A percentile compares a stretch with the other conserved stretches of the same genome.
phyloP scores from a whole-genome alignment of 2,888 invertebrate genomes.

The Stictocephala bisonia region DNA sequence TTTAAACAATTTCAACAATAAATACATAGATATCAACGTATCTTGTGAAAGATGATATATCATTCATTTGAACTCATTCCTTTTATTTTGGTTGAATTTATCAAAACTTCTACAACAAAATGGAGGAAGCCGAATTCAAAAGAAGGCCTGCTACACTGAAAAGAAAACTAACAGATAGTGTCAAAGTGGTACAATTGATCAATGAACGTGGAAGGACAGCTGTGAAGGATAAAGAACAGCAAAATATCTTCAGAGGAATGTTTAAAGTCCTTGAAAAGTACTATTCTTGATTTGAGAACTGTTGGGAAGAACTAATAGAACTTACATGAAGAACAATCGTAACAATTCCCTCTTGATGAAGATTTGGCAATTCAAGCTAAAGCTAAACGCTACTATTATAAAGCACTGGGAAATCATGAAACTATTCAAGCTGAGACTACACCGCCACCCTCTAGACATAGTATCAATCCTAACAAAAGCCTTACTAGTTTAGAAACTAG shows the following conservation, averaged over 20 bases:
- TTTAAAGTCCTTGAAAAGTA: conserved; percentile 15
- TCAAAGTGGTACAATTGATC: conserved; percentile 9
- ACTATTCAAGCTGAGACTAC: background rate
- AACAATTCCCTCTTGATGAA: background rate
- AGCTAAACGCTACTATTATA: conserved; percentile 20
- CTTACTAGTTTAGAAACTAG: background rate
- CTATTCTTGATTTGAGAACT: background rate
- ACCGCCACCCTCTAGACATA: background rate
- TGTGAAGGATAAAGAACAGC: background rate
- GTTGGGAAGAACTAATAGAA: conserved; percentile 28
- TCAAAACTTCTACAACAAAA: background rate
- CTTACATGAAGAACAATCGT: background rate
- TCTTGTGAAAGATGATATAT: background rate
- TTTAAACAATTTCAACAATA: too few species aligned
- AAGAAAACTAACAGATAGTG: background rate
- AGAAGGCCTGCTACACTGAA: background rate
- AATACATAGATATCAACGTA: too few species aligned
- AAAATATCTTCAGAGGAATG: conserved; percentile 4
- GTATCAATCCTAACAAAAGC: background rate
- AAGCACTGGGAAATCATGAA: conserved; percentile 10
- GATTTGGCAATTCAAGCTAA: conserved; percentile 3
- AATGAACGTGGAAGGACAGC: conserved; percentile 5
- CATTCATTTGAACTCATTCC: background rate
- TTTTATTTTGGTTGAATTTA: too few species aligned
- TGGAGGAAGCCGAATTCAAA: background rate